Conservation (phyloP, 2,797 vertebrate species). For the Sebastes miniatus region DNA sequence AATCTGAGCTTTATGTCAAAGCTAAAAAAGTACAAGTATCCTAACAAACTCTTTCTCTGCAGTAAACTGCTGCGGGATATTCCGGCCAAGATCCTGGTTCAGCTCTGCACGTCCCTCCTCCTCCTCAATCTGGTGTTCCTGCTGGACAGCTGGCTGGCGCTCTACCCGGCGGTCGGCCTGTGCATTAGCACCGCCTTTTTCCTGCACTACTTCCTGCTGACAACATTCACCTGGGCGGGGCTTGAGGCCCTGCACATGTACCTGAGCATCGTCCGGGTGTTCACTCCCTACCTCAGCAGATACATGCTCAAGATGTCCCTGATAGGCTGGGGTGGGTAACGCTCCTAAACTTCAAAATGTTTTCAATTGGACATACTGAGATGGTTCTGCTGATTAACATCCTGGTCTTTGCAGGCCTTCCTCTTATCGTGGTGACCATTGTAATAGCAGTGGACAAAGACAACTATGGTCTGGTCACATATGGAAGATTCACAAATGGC, state of each 20-base stretch:
- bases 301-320: conserved; percentile 95
- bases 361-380: not conserved
- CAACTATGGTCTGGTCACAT: conserved; percentile 88
- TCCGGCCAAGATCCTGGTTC: conserved; percentile 96
- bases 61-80: conserved; percentile 95
- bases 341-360: not conserved
- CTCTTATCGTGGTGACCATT: conserved; percentile 86
- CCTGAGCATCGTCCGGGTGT: conserved; percentile 92
- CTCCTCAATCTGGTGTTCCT: conserved; percentile 91
- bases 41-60: conserved; percentile 24
- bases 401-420: conserved; percentile 81
- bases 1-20: not conserved
- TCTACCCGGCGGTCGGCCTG: conserved; percentile 77
- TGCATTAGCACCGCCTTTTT: conserved; percentile 92
- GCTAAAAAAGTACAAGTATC: not conserved
- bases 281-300: conserved; percentile 92
- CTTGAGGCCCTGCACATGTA: conserved; percentile 98
- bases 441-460: conserved; percentile 87
- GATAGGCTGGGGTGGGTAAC: conserved; percentile 92
- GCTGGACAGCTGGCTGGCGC: conserved; percentile 91
- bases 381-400: not conserved
- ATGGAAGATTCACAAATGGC: conserved; percentile 81
- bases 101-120: conserved; percentile 90
- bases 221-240: conserved; percentile 97
- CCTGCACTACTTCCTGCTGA: conserved; percentile 96